Base-by-base conservation (phyloP, 2,888 invertebrate genomes). In the Hydrotaea cyrtoneurina region DNA sequence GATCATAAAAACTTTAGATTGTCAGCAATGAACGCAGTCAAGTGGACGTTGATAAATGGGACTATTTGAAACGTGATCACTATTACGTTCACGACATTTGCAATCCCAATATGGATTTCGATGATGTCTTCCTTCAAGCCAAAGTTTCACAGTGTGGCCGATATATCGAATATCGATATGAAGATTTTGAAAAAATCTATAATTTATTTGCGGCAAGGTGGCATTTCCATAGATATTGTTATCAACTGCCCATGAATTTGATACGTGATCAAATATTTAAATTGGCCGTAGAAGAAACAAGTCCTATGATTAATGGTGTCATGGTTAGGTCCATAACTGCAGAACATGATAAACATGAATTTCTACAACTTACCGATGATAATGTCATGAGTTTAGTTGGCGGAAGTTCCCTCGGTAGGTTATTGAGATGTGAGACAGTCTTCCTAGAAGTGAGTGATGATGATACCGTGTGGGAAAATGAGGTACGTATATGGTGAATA, bases 31-130 rank as follows among this genome's bases (percentile, higher is more conserved):
- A 93, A 82, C 89, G 92, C 46, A 94, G 93, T 85, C 94, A 94
- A 10, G 92, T 95, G 19, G 95, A 95, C 89, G 95, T 95, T 0
- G 95, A 95, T 89, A 95, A 95, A 89, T 94, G 94, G 93, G 95
- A 96, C 87, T 95, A 96, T 88, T 91, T 96, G 66, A 91, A 94
- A 19, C 92, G 95, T 23, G 95, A 95, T 88, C 92, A 93, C 59
- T 91, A 92, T 73, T 87, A 85, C 80, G 43, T 86, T 10, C 76
- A 87, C n/a, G 31, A 78, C n/a, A 13, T 88, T 23, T 88, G 78
- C 74, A 69, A 86, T 17, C 86, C 88, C 0, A 86, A 89, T 83
- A 84, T 89, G 86, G 86, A 90, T 21, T 90, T 91, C 73, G 88
- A 90, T 80, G 87, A 89, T 23, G 85, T 92, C 0, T 92, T 91